Base-by-base conservation (phyloP, 2,797 vertebrate species). In the Ctenosaura bakeri region DNA sequence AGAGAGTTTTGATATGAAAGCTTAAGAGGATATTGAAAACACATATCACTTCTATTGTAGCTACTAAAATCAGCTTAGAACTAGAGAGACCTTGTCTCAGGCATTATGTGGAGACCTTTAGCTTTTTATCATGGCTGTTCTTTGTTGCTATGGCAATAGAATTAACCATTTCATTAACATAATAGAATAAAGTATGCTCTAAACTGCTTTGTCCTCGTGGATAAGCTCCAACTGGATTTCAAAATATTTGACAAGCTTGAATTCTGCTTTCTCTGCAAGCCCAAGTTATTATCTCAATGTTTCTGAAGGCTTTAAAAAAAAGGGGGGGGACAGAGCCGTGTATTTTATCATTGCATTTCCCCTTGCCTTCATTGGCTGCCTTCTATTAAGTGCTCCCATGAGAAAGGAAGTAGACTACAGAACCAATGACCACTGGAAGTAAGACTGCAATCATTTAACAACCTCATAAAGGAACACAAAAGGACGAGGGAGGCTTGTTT, bases 131-230 rank as follows among this genome's bases (percentile, higher is more conserved):
- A 97, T 96, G 94, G 95, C 97, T 96, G 96, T 95, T 97, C 97
- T 96, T 96, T 96, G 98, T 98, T 98, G 96, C 98, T 97, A 98
- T 98, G 97, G 98, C 96, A 98, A 98, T 98, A n/a, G 94, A 98
- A 98, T 98, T 98, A 98, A 98, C 97, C 96, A 95, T 98, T 98
- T 97, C 96, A 97, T 97, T 97, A 97, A 96, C 96, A 96, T 96
- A 96, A 93, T 95, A 87, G 94, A 94, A 95, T 94, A 96, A 96
- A 96, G 78, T 89, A 87, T 90, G 92, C 92, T 88, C 94, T 95
- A 95, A 84, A 89, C 93, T 94, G 94, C 95, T 96, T 93, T 95
- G 93, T 92, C 94, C 93, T 96, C 74, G 6, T 54, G 56, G 59
- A 77, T 86, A 94, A 95, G 91, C 93, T 90, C 90, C 92, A 89